A percentile compares a stretch with the other conserved stretches of the same genome.
These are phyloP conservation scores for Gymnoscopelus microlampas DNA, from an alignment of 2,797 vertebrate species.

Conservation along the genomic window DNA sequence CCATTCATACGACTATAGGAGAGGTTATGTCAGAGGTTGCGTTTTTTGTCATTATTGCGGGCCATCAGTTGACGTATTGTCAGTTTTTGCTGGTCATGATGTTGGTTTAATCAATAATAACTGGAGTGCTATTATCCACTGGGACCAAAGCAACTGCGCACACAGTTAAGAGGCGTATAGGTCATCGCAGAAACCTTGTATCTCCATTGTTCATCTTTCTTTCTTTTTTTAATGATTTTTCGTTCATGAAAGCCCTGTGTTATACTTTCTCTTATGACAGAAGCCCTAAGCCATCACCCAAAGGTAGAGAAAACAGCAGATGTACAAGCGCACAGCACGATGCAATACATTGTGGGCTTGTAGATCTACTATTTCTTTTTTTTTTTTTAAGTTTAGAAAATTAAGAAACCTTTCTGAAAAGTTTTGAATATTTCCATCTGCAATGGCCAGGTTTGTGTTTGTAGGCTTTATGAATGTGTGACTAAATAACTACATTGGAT, in stretches of 20 bases:
- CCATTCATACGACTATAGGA: slow-evolving; percentile 34
- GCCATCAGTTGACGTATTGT: slow-evolving; percentile 53
- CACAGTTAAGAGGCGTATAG: slow-evolving; percentile 2
- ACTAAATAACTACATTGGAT: too few relatives aligned
- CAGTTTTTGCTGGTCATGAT: slow-evolving; percentile 39
- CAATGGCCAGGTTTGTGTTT: too few relatives aligned
- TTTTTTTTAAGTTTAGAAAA: too few relatives aligned
- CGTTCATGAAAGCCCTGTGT: neutral
- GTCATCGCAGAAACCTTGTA: neutral
- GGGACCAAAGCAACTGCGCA: slow-evolving; percentile 21
- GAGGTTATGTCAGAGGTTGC: slow-evolving; percentile 16
- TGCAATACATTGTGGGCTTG: too few relatives aligned
- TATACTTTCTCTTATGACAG: too few relatives aligned
- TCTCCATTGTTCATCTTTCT: neutral
- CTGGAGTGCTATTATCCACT: slow-evolving; percentile 16
- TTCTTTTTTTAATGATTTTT: neutral
- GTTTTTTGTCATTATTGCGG: slow-evolving; percentile 53
- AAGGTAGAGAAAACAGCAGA: too few relatives aligned
- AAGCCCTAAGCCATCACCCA: too few relatives aligned
- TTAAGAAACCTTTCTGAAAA: too few relatives aligned
- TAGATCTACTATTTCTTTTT: too few relatives aligned
- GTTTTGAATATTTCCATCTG: too few relatives aligned
- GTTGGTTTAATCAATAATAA: slow-evolving; percentile 54
- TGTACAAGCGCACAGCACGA: too few relatives aligned
- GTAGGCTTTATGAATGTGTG: too few relatives aligned